A percentile compares a stretch with the other conserved stretches of the same genome.
Evolutionary conservation across 2,113 vertebrate genomes (phyloP).

Genomic region (Ivindomyrus marchei): DNA sequence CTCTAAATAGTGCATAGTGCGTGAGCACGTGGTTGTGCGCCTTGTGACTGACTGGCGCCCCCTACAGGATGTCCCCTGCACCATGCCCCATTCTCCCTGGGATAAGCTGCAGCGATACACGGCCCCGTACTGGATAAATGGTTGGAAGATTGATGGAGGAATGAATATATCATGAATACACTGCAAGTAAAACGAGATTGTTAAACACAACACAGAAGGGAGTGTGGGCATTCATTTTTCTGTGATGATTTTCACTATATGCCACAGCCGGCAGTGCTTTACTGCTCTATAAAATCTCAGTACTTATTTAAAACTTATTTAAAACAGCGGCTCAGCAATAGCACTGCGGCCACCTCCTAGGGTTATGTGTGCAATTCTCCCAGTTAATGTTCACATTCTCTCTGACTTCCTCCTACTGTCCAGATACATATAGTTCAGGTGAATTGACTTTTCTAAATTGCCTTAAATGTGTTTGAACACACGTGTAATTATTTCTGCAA

Average conservation of each 20-base stretch:
- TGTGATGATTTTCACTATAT: neutral
- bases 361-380: neutral
- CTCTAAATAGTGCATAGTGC: neutral
- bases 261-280: neutral
- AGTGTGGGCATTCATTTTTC: neutral
- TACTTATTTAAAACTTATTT: neutral
- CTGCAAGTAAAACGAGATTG: neutral
- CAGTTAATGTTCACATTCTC: neutral
- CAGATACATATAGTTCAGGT: neutral
- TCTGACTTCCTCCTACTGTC: neutral
- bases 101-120: neutral
- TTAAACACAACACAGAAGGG: neutral
- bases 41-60: neutral
- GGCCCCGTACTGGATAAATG: neutral
- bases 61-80: neutral
- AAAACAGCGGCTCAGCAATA: neutral
- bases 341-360: neutral
- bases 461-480: neutral
- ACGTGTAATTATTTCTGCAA: neutral
- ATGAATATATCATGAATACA: neutral
- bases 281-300: neutral
- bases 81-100: neutral
- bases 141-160: neutral
- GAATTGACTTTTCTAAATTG: neutral
- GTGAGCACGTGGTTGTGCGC: neutral